These are phyloP conservation scores for Drosophila eohydei DNA, from an alignment of 2,888 invertebrate genomes.

Conservation along the genomic window DNA sequence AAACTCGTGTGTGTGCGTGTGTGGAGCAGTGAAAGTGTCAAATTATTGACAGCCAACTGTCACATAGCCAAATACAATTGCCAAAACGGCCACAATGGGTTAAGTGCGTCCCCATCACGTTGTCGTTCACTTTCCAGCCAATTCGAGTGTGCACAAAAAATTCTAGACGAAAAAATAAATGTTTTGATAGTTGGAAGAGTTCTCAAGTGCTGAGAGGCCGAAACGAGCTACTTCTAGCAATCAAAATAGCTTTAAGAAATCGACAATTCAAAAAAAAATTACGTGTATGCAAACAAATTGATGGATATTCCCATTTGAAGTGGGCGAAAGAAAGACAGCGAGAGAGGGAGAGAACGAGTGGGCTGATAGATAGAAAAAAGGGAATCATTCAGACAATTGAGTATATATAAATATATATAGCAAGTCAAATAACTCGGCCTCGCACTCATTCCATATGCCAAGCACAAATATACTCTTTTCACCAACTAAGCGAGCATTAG, in stretches of 20 bases:
- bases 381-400: neutral
- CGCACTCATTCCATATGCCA: neutral
- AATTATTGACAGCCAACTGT: slow-evolving; percentile 53
- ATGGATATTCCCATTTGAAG: slow-evolving; percentile 15
- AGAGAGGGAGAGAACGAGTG: neutral
- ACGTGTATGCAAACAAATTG: slow-evolving; percentile 12
- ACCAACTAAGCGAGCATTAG: neutral
- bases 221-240: slow-evolving; percentile 25
- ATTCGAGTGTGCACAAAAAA: slow-evolving; percentile 33
- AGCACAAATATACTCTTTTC: neutral
- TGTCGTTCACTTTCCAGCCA: slow-evolving; percentile 43
- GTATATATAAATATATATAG: neutral
- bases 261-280: neutral
- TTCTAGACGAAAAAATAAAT: slow-evolving; percentile 27
- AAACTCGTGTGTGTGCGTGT: neutral
- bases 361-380: neutral
- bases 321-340: neutral
- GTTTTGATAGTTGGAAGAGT: slow-evolving; percentile 37
- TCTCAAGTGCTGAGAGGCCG: slow-evolving; percentile 18
- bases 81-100: slow-evolving; percentile 49
- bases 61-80: slow-evolving; percentile 31
- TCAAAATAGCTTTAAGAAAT: slow-evolving; percentile 11
- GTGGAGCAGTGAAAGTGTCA: slow-evolving; percentile 66
- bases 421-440: neutral
- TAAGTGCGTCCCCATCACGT: slow-evolving; percentile 35